phyloP scores from a whole-genome alignment of 2,797 vertebrate genomes.

The Danio kyathit region DNA sequence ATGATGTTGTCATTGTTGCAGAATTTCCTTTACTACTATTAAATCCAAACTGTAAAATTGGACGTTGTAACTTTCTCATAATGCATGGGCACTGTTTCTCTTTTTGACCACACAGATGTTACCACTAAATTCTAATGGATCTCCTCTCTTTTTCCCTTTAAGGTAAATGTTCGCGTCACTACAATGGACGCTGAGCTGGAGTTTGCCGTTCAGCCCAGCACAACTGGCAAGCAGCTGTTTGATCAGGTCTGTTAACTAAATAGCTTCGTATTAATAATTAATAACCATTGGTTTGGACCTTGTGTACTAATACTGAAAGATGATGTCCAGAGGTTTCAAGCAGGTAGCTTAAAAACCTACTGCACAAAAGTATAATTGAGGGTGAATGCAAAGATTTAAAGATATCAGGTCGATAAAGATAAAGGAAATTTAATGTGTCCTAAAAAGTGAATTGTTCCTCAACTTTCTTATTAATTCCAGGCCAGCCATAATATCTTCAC shows the following conservation, averaged over 20 bases:
- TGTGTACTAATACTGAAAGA: not conserved
- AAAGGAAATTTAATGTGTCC: too few species aligned
- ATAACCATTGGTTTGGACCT: not conserved
- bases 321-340: not conserved
- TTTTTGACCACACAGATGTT: constrained; percentile 3
- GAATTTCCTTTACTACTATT: too few species aligned
- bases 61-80: not conserved
- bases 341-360: not conserved
- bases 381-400: too few species aligned
- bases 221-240: constrained; percentile 95
- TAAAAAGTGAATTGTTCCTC: too few species aligned
- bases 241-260: constrained; percentile 86
- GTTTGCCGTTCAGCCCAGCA: constrained; percentile 96
- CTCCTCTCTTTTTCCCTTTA: constrained; percentile 65
- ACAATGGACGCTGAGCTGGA: constrained; percentile 98
- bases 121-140: constrained; percentile 46
- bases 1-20: not conserved
- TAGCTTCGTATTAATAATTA: not conserved
- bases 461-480: too few species aligned
- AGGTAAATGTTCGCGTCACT: constrained; percentile 96
- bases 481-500: too few species aligned
- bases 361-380: too few species aligned
- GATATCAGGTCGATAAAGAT: too few species aligned
- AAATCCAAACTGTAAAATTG: not conserved
- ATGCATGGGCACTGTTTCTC: not conserved